Evolutionary conservation across 2,797 vertebrate genomes (phyloP).

Genomic region (Meda fulgida): DNA sequence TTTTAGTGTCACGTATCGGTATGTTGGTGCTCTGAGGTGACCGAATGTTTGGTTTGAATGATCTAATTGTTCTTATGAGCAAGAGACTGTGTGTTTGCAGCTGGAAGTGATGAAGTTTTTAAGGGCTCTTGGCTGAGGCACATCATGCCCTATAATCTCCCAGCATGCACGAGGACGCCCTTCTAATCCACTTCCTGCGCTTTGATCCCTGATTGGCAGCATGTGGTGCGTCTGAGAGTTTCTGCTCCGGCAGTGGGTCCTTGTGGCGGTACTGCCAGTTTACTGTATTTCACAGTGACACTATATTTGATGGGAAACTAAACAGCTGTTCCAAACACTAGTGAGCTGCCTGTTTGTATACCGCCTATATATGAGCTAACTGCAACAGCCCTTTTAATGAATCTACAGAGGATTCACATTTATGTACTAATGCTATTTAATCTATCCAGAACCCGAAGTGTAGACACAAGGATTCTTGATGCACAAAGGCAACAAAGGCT

Average conservation of each 20-base stretch:
- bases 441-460: background rate
- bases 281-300: constrained; percentile 18
- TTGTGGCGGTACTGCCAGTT: background rate
- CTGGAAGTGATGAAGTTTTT: constrained; percentile 51
- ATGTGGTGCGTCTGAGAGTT: background rate
- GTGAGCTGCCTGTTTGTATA: background rate
- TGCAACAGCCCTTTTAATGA: background rate
- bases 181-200: constrained; percentile 43
- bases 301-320: background rate
- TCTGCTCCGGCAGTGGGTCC: background rate
- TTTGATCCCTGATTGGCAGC: constrained; percentile 45
- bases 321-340: background rate
- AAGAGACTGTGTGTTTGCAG: constrained; percentile 35
- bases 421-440: background rate
- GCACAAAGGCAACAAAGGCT: too few relatives aligned
- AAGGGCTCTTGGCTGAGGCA: constrained; percentile 24
- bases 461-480: background rate
- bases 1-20: constrained; percentile 62
- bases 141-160: constrained; percentile 43
- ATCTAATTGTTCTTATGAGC: constrained; percentile 67
- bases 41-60: constrained; percentile 69
- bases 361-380: background rate
- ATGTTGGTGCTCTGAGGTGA: background rate
- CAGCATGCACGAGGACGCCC: constrained; percentile 29
- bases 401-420: background rate